Base-by-base conservation (phyloP, 2,113 vertebrate genomes). In the Callocephalon fimbriatum region DNA sequence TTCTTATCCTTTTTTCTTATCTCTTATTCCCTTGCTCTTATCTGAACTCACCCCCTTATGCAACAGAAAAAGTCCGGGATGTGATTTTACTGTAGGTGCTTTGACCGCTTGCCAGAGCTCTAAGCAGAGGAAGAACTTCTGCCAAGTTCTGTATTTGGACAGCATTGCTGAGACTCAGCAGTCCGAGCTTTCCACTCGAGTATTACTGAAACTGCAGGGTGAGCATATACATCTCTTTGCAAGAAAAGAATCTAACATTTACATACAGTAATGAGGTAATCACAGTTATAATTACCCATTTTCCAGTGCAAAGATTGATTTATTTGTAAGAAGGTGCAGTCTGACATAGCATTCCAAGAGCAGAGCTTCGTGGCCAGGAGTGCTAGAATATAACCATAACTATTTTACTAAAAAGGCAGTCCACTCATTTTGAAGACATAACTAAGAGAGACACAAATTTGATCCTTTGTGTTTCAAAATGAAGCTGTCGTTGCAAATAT, bases 1-100 rank as follows among this genome's bases (percentile, higher is more conserved):
- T 96, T 97, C 94, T 98, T 96, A 97, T 96, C 90, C 90, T 77
- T 93, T 95, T 96, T 84, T 95, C 83, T 96, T 94, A 97, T 97
- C 94, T 95, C 67, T 88, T 96, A 70, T 86, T 81, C 78, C 62
- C 70, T 95, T 63, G 27, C 21, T 96, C 91, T 97, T 97, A 97
- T 98, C 96, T 93, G 83, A 74, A 66, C 70, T 88, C 78, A 54
- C 32, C 59, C 26, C 75, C 75, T 95, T 71, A 44, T 94, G 82
- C 95, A 94, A 81, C 78, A 95, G 51, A 67, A 72, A 50, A 71
- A 89, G 81, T 61, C 85, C 84, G 72, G 68, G 83, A 90, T 94
- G 62, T 72, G 76, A 79, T 95, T 92, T 94, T 79, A n/a, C 78
- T 61, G 42, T 76, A 58, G 90, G 62, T 90, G 44, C 83, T 91